A percentile compares a stretch with the other conserved stretches of the same genome.
These are phyloP conservation scores for Helogale parvula DNA, from an alignment of 2,113 vertebrate species.

Conservation along the genomic window DNA sequence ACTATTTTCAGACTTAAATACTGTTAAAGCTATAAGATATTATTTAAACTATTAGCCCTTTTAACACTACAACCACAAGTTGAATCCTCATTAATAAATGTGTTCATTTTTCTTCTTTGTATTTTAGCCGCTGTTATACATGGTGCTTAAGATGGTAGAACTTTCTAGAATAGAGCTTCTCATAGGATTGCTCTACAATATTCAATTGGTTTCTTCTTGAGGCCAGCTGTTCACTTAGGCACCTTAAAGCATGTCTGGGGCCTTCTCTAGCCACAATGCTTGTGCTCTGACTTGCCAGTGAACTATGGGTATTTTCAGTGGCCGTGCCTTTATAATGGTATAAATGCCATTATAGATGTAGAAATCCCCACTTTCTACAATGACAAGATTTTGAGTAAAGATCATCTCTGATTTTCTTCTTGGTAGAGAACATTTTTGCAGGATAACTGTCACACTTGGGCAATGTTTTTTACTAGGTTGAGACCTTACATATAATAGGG, in stretches of 20 bases:
- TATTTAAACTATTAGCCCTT: conserved; percentile 25
- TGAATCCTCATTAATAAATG: not conserved
- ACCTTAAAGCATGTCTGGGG: not conserved
- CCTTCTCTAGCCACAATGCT: not conserved
- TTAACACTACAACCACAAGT: not conserved
- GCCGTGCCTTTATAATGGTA: not conserved
- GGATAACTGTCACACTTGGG: not conserved
- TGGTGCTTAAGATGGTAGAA: not conserved
- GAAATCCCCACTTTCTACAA: not conserved
- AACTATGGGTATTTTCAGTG: not conserved
- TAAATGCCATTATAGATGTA: not conserved
- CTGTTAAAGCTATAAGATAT: not conserved
- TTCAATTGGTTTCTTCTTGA: conserved; percentile 24
- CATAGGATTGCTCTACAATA: not conserved
- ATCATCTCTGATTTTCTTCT: not conserved
- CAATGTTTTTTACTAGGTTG: not conserved
- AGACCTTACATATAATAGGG: not conserved
- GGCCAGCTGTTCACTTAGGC: not conserved
- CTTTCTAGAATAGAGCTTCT: conserved; percentile 37
- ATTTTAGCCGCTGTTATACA: not conserved
- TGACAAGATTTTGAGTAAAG: not conserved
- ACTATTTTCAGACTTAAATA: conserved; percentile 34
- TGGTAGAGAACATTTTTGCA: not conserved
- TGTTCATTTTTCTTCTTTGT: conserved; percentile 28
- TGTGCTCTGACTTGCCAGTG: not conserved